Conservation (phyloP, 2,888 invertebrate genomes). For the Drosophila subsilvestris region DNA sequence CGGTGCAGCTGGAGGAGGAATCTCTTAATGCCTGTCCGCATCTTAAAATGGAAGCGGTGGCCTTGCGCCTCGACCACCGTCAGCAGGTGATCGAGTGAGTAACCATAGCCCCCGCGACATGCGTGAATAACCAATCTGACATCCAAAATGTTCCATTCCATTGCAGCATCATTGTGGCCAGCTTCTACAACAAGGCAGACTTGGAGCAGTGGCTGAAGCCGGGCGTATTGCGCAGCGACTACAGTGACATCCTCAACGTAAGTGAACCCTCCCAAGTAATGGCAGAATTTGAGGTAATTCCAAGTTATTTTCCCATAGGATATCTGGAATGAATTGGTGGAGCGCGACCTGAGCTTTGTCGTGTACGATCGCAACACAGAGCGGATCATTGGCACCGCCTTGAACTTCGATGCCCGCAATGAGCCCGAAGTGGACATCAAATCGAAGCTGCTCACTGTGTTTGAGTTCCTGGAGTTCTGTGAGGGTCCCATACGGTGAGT, state of each 20-base stretch:
- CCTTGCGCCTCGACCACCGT: slow-evolving; percentile 86
- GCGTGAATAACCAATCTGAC: background rate
- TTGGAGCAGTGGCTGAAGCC: slow-evolving; percentile 91
- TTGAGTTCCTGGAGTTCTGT: slow-evolving; percentile 91
- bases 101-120: accelerated
- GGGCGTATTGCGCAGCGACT: slow-evolving; percentile 88
- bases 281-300: background rate
- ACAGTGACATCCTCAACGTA: slow-evolving; percentile 87
- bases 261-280: slow-evolving; percentile 22
- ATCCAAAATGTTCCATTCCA: background rate
- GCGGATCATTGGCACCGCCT: slow-evolving; percentile 87
- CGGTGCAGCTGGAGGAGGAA: slow-evolving; percentile 78
- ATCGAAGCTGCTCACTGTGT: slow-evolving; percentile 89
- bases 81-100: slow-evolving; percentile 89
- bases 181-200: slow-evolving; percentile 94
- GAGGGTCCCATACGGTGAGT: slow-evolving; percentile 90
- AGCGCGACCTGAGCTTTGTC: slow-evolving; percentile 90
- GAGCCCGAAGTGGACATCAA: slow-evolving; percentile 90
- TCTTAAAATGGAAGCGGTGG: slow-evolving; percentile 79
- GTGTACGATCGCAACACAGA: slow-evolving; percentile 86
- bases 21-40: slow-evolving; percentile 79
- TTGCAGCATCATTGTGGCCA: slow-evolving; percentile 91
- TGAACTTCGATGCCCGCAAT: slow-evolving; percentile 92
- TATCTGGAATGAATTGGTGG: slow-evolving; percentile 89
- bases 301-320: slow-evolving; percentile 76